Conservation (phyloP, 2,113 vertebrate species). For the Hyperopisus bebe region DNA sequence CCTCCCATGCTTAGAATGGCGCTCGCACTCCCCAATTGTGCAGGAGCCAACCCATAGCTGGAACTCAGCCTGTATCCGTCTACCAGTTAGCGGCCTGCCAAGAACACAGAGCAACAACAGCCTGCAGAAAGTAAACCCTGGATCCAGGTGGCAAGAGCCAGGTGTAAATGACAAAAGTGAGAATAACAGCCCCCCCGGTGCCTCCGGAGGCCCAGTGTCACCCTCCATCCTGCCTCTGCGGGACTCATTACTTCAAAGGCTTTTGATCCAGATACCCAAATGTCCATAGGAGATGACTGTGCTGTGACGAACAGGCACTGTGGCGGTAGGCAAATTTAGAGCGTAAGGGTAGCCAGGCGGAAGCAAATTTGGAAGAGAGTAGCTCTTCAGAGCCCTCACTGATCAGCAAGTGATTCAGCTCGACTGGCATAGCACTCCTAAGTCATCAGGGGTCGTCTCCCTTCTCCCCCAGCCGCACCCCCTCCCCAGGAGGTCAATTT, state of each 20-base stretch:
- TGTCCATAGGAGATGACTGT: background rate
- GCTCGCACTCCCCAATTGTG: background rate
- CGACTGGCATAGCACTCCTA: background rate
- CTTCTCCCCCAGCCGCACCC: background rate
- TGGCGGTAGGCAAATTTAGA: background rate
- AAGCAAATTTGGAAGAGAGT: background rate
- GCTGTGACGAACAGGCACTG: background rate
- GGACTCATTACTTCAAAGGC: background rate
- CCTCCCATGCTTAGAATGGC: background rate
- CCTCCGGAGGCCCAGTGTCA: background rate
- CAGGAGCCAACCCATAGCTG: background rate
- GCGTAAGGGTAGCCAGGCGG: background rate
- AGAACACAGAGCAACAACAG: background rate
- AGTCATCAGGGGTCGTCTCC: background rate
- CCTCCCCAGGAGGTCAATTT: background rate
- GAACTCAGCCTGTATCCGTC: constrained; percentile 19
- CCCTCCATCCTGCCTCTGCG: constrained; percentile 7
- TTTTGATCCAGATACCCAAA: constrained; percentile 9
- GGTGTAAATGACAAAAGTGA: constrained; percentile 26
- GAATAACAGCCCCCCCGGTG: constrained; percentile 6
- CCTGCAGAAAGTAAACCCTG: constrained; percentile 16
- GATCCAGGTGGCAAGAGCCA: constrained; percentile 20
- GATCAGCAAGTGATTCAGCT: background rate
- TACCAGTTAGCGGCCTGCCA: background rate
- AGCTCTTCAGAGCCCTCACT: background rate